phyloP scores from a whole-genome alignment of 2,888 invertebrate genomes.

The Lasioglossum morio region DNA sequence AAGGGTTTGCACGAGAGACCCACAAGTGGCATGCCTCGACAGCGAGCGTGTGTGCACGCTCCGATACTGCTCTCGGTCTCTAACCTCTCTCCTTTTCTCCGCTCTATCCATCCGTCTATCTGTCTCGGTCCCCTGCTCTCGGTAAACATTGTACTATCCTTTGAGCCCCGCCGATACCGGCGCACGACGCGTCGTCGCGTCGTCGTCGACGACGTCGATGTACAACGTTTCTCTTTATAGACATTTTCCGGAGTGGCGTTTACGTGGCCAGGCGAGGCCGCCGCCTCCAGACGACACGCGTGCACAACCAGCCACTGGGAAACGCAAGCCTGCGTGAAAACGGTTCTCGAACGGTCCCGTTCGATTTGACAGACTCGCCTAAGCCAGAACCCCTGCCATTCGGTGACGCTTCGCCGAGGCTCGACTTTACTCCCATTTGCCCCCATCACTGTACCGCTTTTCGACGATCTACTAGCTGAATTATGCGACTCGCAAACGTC shows the following conservation, averaged over 20 bases:
- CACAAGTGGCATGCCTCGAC: constrained; percentile 72
- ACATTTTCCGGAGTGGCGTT: constrained; percentile 39
- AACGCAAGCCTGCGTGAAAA: constrained; percentile 36
- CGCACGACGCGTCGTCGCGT: background rate
- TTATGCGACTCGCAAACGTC: background rate
- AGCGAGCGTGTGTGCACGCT: constrained; percentile 49
- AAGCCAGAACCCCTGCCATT: background rate
- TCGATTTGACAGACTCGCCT: constrained; percentile 34
- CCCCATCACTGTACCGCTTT: background rate
- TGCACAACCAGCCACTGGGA: background rate
- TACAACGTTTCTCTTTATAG: constrained; percentile 10
- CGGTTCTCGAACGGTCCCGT: constrained; percentile 18
- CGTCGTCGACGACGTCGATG: background rate
- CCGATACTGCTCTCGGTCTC: constrained; percentile 24
- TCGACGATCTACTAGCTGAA: background rate
- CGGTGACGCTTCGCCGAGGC: background rate
- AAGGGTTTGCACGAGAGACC: constrained; percentile 71
- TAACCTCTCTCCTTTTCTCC: background rate
- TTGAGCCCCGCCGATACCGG: constrained; percentile 51
- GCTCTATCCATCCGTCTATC: constrained; percentile 29
- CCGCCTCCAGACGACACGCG: background rate
- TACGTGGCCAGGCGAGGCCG: background rate
- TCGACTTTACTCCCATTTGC: background rate
- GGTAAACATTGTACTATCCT: constrained; percentile 62
- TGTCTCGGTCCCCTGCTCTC: constrained; percentile 42